A percentile compares a stretch with the other conserved stretches of the same genome.
phyloP scores from a whole-genome alignment of 2,888 invertebrate genomes.

The Caprella mutica region DNA sequence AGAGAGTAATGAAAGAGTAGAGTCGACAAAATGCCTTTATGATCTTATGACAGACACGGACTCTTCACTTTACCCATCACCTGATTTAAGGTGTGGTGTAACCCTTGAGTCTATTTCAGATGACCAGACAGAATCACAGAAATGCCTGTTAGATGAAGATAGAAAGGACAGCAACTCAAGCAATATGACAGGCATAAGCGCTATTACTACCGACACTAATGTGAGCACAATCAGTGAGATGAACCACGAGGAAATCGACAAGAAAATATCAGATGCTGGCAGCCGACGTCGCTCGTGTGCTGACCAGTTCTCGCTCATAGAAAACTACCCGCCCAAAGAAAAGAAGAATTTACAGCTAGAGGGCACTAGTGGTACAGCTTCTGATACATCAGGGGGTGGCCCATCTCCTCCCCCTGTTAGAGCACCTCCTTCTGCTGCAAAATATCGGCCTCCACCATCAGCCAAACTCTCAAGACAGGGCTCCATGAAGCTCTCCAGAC shows the following conservation, averaged over 20 bases:
- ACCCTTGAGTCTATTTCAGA: background rate
- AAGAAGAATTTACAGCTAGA: constrained; percentile 10
- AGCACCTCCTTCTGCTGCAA: background rate
- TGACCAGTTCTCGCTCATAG: constrained; percentile 27
- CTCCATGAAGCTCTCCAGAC: constrained; percentile 7
- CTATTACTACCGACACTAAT: background rate
- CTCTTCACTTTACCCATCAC: constrained; percentile 3
- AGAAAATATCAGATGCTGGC: background rate
- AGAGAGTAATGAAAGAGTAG: too few species aligned
- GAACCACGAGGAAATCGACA: background rate
- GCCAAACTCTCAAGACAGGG: constrained; percentile 5
- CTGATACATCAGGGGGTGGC: constrained; percentile 16
- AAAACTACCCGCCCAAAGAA: constrained; percentile 29
- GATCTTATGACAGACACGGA: background rate
- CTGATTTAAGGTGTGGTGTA: background rate
- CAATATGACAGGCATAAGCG: constrained; percentile 1
- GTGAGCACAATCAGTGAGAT: background rate
- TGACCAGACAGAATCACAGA: background rate
- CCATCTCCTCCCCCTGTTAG: constrained; percentile 15
- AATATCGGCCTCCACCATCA: background rate
- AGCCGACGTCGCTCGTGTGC: background rate
- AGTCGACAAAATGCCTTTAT: constrained; percentile 2
- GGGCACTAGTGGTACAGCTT: constrained; percentile 13
- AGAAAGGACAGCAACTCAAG: constrained; percentile 2
- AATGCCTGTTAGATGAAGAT: background rate